phyloP scores from a whole-genome alignment of 2,888 invertebrate species.

The Ashinkailepas kermadecensis region DNA sequence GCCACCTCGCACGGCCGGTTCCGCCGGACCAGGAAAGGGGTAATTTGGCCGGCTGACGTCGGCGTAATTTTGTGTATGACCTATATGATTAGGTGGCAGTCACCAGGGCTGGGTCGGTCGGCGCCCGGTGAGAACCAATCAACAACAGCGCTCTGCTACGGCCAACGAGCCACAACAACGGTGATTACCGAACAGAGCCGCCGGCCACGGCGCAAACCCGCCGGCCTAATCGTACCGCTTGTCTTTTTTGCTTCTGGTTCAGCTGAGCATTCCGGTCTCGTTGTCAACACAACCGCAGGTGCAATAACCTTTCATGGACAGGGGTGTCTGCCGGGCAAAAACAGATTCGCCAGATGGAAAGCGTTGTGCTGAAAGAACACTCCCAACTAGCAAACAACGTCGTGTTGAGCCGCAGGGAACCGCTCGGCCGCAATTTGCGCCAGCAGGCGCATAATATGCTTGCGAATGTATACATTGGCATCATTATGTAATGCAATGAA shows the following conservation, averaged over 20 bases:
- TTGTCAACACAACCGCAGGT: not conserved
- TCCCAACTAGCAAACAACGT: too few relatives aligned
- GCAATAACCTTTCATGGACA: not conserved
- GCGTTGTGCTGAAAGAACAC: too few relatives aligned
- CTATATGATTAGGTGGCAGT: conserved; percentile 19
- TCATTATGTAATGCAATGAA: too few relatives aligned
- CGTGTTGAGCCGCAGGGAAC: too few relatives aligned
- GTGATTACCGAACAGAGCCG: not conserved
- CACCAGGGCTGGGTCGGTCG: not conserved
- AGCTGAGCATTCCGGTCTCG: not conserved
- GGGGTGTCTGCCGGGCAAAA: not conserved
- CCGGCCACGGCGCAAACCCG: not conserved
- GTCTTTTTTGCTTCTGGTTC: not conserved
- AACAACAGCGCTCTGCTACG: not conserved
- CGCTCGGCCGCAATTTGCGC: too few relatives aligned
- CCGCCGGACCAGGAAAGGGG: conserved; percentile 15
- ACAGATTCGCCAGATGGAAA: not conserved
- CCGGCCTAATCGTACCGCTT: not conserved
- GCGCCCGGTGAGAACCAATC: not conserved
- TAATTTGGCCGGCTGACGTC: conserved; percentile 9
- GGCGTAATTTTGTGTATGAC: conserved; percentile 18
- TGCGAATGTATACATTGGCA: too few relatives aligned
- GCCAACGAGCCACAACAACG: not conserved
- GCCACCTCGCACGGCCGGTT: not conserved
- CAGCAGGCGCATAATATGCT: too few relatives aligned